phyloP scores from a whole-genome alignment of 2,888 invertebrate species.

The Agrochola lychnidis region DNA sequence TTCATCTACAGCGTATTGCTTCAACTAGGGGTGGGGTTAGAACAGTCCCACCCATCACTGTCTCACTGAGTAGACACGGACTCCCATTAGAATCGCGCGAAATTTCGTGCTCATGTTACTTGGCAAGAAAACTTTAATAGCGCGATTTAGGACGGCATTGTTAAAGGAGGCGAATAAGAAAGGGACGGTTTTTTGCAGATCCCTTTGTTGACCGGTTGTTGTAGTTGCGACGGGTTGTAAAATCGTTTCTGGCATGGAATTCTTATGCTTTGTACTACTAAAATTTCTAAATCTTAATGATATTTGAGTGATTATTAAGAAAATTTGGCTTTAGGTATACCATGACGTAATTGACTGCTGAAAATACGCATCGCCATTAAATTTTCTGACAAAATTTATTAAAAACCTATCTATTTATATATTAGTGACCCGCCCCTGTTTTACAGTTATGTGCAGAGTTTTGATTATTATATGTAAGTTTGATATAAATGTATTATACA shows the following conservation, averaged over 20 bases:
- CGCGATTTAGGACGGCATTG: constrained; percentile 38
- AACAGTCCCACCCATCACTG: constrained; percentile 42
- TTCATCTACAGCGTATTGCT: neutral
- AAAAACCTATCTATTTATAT: neutral
- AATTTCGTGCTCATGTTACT: neutral
- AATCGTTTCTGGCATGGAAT: neutral
- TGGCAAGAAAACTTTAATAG: constrained; percentile 33
- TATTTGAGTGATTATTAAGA: no score
- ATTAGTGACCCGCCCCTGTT: neutral
- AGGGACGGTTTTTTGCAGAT: neutral
- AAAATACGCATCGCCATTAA: neutral
- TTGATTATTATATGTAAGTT: neutral
- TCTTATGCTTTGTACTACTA: neutral
- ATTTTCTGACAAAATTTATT: neutral
- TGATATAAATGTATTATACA: neutral
- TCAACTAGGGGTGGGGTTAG: constrained; percentile 1
- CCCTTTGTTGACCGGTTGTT: neutral
- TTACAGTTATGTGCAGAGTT: neutral
- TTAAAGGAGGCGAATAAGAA: neutral
- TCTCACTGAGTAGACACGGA: constrained; percentile 52
- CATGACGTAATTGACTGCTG: neutral
- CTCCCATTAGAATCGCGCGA: fast-evolving
- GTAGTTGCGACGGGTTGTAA: neutral
- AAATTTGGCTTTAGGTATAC: neutral
- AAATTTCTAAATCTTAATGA: neutral